Conservation (phyloP, 2,888 invertebrate genomes). For the Ennomos quercinarius region DNA sequence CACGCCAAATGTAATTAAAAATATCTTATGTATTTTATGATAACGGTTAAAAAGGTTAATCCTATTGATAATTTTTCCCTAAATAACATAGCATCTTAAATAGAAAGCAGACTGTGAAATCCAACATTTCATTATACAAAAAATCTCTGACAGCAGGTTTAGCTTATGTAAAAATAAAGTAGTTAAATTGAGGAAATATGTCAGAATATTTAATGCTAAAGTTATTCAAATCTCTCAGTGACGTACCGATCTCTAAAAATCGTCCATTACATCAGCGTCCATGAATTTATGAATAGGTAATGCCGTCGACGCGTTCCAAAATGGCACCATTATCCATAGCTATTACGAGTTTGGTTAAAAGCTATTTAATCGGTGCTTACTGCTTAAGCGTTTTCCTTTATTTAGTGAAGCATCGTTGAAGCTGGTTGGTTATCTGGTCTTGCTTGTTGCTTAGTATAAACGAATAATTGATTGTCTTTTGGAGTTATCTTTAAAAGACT, state of each 20-base stretch:
- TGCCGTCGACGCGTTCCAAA: slow-evolving; percentile 39
- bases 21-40: too few species aligned
- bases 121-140: too few species aligned
- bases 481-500: too few species aligned
- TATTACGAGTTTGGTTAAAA: slow-evolving; percentile 36
- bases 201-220: too few species aligned
- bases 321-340: slow-evolving; percentile 43
- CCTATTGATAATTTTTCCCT: too few species aligned
- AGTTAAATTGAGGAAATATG: too few species aligned
- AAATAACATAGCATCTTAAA: too few species aligned
- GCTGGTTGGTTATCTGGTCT: slow-evolving; percentile 7
- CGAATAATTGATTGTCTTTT: neutral
- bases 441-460: slow-evolving; percentile 10
- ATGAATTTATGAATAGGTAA: slow-evolving; percentile 66
- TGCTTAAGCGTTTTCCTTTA: slow-evolving; percentile 29
- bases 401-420: slow-evolving; percentile 20
- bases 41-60: too few species aligned
- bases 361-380: slow-evolving; percentile 29
- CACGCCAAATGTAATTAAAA: too few species aligned
- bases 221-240: neutral
- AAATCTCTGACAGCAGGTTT: too few species aligned
- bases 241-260: slow-evolving; percentile 42
- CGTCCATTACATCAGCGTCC: slow-evolving; percentile 42
- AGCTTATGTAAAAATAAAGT: too few species aligned
- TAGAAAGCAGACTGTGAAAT: too few species aligned